Evolutionary conservation across 2,113 vertebrate genomes (phyloP).

Genomic region (Scortum barcoo): DNA sequence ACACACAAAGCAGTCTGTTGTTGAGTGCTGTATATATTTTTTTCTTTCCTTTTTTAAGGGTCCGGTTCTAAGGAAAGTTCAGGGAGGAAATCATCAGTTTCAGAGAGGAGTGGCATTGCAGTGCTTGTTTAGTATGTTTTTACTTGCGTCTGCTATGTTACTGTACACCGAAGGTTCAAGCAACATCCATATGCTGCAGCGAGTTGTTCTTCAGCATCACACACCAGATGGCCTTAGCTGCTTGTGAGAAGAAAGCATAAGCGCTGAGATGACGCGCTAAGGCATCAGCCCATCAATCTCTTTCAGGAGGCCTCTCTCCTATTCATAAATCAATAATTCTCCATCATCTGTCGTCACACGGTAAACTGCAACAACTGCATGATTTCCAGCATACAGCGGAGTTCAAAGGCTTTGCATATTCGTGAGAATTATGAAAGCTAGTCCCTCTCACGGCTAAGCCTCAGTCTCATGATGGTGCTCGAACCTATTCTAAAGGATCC

Average conservation of each 20-base stretch:
- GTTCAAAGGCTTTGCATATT: slow-evolving; percentile 75
- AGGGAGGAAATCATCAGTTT: slow-evolving; percentile 47
- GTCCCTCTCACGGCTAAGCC: slow-evolving; percentile 72
- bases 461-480: slow-evolving; percentile 69
- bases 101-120: slow-evolving; percentile 5
- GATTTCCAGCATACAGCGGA: slow-evolving; percentile 50
- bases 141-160: background rate
- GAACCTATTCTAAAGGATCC: slow-evolving; percentile 69
- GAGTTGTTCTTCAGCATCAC: slow-evolving; percentile 32
- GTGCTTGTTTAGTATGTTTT: background rate
- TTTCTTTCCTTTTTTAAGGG: slow-evolving; percentile 28
- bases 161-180: slow-evolving; percentile 8
- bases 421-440: slow-evolving; percentile 63
- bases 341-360: slow-evolving; percentile 45
- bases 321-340: slow-evolving; percentile 72
- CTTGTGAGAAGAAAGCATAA: slow-evolving; percentile 50
- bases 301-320: slow-evolving; percentile 39
- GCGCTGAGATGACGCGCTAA: slow-evolving; percentile 25
- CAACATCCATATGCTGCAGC: slow-evolving; percentile 33
- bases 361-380: slow-evolving; percentile 54
- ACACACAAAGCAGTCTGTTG: slow-evolving; percentile 53
- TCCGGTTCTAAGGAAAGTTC: slow-evolving; percentile 45
- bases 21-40: slow-evolving; percentile 42
- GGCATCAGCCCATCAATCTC: slow-evolving; percentile 60
- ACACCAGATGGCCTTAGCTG: slow-evolving; percentile 54